These are phyloP conservation scores for Sarcophaga rosellei DNA, from an alignment of 2,888 invertebrate genomes.

Conservation along the genomic window DNA sequence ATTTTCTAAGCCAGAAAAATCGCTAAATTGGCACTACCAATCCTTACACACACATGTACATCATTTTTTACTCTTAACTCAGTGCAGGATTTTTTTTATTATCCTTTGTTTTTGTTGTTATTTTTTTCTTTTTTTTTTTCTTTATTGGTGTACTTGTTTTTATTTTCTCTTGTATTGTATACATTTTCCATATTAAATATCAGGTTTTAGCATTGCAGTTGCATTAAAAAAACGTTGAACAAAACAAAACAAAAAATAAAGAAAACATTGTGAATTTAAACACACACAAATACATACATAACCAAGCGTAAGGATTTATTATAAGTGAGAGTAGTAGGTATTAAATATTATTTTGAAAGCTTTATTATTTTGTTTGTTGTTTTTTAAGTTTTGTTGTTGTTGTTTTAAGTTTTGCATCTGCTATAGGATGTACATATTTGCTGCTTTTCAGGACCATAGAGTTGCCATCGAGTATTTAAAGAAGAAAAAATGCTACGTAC, in stretches of 20 bases:
- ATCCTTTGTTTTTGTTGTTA: no score
- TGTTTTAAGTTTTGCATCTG: slow-evolving; percentile 27
- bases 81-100: no score
- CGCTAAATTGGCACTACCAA: no score
- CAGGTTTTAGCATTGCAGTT: slow-evolving; percentile 29
- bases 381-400: slow-evolving; percentile 11
- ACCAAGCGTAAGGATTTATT: neutral
- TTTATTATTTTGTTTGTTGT: slow-evolving; percentile 35
- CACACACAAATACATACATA: neutral
- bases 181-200: slow-evolving; percentile 15
- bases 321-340: neutral
- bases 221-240: slow-evolving; percentile 1
- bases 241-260: neutral
- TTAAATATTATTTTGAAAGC: slow-evolving; percentile 39
- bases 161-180: neutral
- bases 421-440: neutral
- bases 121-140: neutral
- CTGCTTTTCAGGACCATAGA: no score
- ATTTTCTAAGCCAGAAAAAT: no score
- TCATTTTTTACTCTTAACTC: no score
- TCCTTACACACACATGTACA: no score
- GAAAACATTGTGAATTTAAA: neutral
- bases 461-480: no score
- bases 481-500: no score
- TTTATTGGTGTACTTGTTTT: neutral